These are phyloP conservation scores for Thumatha senex DNA, from an alignment of 2,888 invertebrate genomes.

Conservation along the genomic window DNA sequence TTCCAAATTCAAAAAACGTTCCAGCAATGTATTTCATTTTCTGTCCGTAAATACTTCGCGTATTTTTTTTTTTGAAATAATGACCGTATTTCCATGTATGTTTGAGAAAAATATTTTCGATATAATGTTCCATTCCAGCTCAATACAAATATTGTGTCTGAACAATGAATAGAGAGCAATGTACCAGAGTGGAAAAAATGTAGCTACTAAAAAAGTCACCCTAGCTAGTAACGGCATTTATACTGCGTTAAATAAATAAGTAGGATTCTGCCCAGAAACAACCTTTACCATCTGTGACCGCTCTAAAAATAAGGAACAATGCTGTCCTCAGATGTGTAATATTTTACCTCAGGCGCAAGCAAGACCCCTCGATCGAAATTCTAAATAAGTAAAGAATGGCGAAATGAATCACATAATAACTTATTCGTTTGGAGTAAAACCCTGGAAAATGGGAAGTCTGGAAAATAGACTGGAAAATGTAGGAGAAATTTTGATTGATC, in stretches of 20 bases:
- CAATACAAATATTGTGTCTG: slow-evolving; percentile 25
- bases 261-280: slow-evolving; percentile 60
- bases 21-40: too few relatives aligned
- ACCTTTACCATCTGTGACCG: slow-evolving; percentile 74
- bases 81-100: too few relatives aligned
- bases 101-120: slow-evolving; percentile 23
- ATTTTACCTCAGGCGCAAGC: slow-evolving; percentile 30
- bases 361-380: slow-evolving; percentile 37
- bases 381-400: slow-evolving; percentile 45
- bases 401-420: slow-evolving; percentile 31
- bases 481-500: too few relatives aligned
- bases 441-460: too few relatives aligned
- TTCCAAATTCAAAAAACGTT: too few relatives aligned
- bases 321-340: slow-evolving; percentile 31
- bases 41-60: too few relatives aligned
- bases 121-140: slow-evolving; percentile 19
- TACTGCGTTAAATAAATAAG: slow-evolving; percentile 68
- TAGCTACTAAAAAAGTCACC: slow-evolving; percentile 33
- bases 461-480: too few relatives aligned
- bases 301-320: slow-evolving; percentile 64
- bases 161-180: slow-evolving; percentile 22
- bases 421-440: slow-evolving; percentile 19
- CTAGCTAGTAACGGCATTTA: slow-evolving; percentile 15
- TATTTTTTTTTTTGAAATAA: too few relatives aligned
- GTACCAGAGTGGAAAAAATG: slow-evolving; percentile 22